Evolutionary conservation across 2,113 vertebrate genomes (phyloP), one percentile per base, ranked within the genome.

Genomic region (Engystomops pustulosus): DNA sequence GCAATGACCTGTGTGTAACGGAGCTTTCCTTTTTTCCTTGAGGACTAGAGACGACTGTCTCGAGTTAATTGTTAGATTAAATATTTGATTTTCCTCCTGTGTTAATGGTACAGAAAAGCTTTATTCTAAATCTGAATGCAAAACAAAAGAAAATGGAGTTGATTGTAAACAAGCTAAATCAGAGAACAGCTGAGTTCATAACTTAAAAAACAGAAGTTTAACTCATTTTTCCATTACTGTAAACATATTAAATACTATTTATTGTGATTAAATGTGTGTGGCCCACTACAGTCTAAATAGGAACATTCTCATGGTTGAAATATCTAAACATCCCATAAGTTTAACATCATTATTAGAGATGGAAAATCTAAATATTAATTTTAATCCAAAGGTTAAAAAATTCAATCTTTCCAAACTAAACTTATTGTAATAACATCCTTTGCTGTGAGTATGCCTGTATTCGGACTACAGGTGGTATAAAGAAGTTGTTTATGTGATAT

Each of bases 161-260:
- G 90, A 90, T 89, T 94, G 92, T 95, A 95, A 95, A 95, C 94
- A 95, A 92, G 89, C 90, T 90, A 88, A 90, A 91, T 91, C 90
- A 86, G 88, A 88, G 90, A 88, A 91, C 94, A 94, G 91, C 91
- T 93, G 94, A 95, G 91, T 92, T 90, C 92, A 93, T 94, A 93
- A 89, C 93, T 93, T 92, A 89, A 92, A n/a, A 94, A 94, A 93
- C 94, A 94, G 93, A 93, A 93, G 92, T 93, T 89, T 91, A 90
- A 92, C 92, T 92, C 92, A 91, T 92, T 89, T 92, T 95, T 94
- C 90, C 88, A 55, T 88, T 94, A 94, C 93, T 95, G 91, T 97
- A 98, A 98, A 99, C 96, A 98, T 88, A 93, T 91, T 91, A 91
- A 92, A 93, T 88, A 94, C 95, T 96, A 96, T 96, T 96, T 95